Percentiles rank a stretch among this genome's conserved stretches.
phyloP scores from a whole-genome alignment of 2,113 vertebrate species.

The Arvicanthis niloticus region DNA sequence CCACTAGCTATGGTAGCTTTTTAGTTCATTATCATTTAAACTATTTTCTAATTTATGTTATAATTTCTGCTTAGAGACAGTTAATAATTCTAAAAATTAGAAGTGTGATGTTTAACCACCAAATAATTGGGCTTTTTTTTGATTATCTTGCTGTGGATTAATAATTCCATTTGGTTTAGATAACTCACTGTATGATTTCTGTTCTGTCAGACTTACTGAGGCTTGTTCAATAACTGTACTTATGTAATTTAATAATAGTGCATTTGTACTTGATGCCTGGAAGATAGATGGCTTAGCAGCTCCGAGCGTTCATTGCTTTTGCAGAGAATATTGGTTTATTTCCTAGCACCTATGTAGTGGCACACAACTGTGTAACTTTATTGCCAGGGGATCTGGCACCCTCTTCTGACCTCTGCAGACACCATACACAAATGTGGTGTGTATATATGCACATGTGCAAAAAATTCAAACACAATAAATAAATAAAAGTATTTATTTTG shows the following conservation, averaged over 20 bases:
- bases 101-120: conserved; percentile 8
- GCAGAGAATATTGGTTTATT: not conserved
- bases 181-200: not conserved
- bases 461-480: not conserved
- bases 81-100: not conserved
- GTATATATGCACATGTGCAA: not conserved
- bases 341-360: not conserved
- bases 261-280: not conserved
- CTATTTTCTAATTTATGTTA: not conserved
- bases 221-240: not conserved
- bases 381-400: not conserved
- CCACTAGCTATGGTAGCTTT: not conserved
- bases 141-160: not conserved
- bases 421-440: not conserved
- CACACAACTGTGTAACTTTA: not conserved
- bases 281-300: not conserved
- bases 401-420: not conserved
- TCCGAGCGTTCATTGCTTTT: not conserved
- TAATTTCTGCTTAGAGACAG: not conserved
- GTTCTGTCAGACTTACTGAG: not conserved
- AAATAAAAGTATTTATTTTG: not conserved
- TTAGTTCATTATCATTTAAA: not conserved
- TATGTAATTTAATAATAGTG: not conserved
- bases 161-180: conserved; percentile 10
- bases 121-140: not conserved